Evolutionary conservation across 1,140 invertebrate species (phyloP), one percentile per base, ranked within the genome.

Genomic region (Drosophila tropicalis): DNA sequence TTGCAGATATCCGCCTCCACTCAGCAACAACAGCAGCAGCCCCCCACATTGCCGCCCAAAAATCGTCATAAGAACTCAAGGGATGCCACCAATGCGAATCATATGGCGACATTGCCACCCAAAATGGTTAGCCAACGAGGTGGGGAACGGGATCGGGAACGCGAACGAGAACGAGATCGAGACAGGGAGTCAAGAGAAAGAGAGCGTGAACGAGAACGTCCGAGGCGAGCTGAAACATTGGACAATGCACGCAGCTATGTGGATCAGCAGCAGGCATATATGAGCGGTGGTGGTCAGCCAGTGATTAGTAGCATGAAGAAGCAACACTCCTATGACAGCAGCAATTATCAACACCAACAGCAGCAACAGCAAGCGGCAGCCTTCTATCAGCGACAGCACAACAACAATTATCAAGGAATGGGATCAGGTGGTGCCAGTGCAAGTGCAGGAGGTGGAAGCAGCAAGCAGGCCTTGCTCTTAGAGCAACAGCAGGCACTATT

Each of bases 1-100:
- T 13, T 79, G 60, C 77, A 76, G 19, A 15, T 68, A 1, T 63
- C 62, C 54, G 51, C 71, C 89, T 77, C 47, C 84, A 85, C 36
- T 41, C 81, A 90, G 7, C 83, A 91, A 19, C 91, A 29, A 29
- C 29, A 29, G 5, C 29, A 29, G 5, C 83, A 91, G 22, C 91
- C 91, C 3, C 91, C 91, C 1, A 75, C 90, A 25, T 32, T 92
- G 71, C 91, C 91, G 51, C 91, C 91, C 6, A 92, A 92, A 61
- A 92, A 92, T 75, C 79, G 91, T 12, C 90, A 92, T 61, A 92
- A 92, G 67, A 72, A 51, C 13, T 60, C 68, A 19, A 70, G 76
- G 15, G 87, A 83, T 41, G 75, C 68, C 17, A 82, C 66, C 70
- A 90, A 90, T 78, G 84, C 81, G 25, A 91, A 91, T 61, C 79